Evolutionary conservation across 2,113 vertebrate species (phyloP).

Genomic region (Andinoacara biseriatus): DNA sequence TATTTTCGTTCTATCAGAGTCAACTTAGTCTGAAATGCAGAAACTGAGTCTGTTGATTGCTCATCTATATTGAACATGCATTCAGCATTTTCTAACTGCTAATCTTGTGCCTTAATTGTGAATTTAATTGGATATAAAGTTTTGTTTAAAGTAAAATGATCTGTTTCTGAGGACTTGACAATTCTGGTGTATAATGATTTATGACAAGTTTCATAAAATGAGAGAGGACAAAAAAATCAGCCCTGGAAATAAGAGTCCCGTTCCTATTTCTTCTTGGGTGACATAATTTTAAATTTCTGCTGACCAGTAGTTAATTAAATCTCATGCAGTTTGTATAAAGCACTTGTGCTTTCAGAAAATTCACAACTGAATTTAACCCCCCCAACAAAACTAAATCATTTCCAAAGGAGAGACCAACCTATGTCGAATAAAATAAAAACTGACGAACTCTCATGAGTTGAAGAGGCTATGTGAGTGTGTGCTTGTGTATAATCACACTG

Average conservation of each 20-base stretch:
- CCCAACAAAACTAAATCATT: background rate
- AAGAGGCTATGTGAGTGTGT: background rate
- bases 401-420: background rate
- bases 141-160: slow-evolving; percentile 22
- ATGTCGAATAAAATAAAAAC: background rate
- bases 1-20: background rate
- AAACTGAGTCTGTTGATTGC: slow-evolving; percentile 13
- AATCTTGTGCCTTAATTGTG: slow-evolving; percentile 9
- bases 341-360: slow-evolving; percentile 5
- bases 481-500: background rate
- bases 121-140: slow-evolving; percentile 41
- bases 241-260: slow-evolving; percentile 17
- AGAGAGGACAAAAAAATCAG: background rate
- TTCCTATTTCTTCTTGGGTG: background rate
- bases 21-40: background rate
- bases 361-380: slow-evolving; percentile 3
- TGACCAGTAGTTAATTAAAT: slow-evolving; percentile 35
- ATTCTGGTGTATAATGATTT: slow-evolving; percentile 13
- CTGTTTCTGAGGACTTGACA: slow-evolving; percentile 4
- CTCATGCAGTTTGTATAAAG: background rate
- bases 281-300: slow-evolving; percentile 32
- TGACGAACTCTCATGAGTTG: background rate
- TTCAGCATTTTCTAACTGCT: slow-evolving; percentile 8
- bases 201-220: background rate
- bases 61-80: slow-evolving; percentile 29